Conservation (phyloP, 1,140 invertebrate species). For the Idris sp. region DNA sequence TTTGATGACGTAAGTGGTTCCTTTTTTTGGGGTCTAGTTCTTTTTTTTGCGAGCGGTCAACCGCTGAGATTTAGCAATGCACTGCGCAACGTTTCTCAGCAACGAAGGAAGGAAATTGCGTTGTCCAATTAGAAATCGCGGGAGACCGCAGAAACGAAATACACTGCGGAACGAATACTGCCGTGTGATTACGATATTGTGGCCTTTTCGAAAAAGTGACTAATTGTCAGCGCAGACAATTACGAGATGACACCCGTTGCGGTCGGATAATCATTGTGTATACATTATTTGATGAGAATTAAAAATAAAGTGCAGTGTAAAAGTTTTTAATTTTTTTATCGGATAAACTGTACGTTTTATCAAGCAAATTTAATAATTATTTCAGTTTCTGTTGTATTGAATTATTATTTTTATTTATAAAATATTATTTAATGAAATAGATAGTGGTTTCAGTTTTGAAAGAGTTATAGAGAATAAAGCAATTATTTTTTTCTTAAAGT, state of each 20-base stretch:
- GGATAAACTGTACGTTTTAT: too few relatives aligned
- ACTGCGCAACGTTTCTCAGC: slow-evolving; percentile 62
- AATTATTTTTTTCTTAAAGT: too few relatives aligned
- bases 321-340: too few relatives aligned
- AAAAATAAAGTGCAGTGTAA: too few relatives aligned
- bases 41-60: slow-evolving; percentile 14
- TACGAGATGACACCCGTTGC: slow-evolving; percentile 29
- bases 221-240: slow-evolving; percentile 43
- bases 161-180: slow-evolving; percentile 47
- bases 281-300: too few relatives aligned
- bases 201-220: slow-evolving; percentile 55
- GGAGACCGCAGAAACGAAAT: slow-evolving; percentile 64
- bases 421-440: too few relatives aligned
- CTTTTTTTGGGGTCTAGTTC: background rate
- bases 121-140: slow-evolving; percentile 72
- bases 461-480: too few relatives aligned
- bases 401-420: too few relatives aligned
- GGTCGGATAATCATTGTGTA: slow-evolving; percentile 23
- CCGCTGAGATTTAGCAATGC: slow-evolving; percentile 41
- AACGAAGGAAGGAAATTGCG: slow-evolving; percentile 72
- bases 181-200: slow-evolving; percentile 33
- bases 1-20: background rate
- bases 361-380: too few relatives aligned
- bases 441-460: too few relatives aligned
- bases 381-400: too few relatives aligned